These are phyloP conservation scores for Plutomurus gul DNA, from an alignment of 1,140 invertebrate species.

Conservation along the genomic window DNA sequence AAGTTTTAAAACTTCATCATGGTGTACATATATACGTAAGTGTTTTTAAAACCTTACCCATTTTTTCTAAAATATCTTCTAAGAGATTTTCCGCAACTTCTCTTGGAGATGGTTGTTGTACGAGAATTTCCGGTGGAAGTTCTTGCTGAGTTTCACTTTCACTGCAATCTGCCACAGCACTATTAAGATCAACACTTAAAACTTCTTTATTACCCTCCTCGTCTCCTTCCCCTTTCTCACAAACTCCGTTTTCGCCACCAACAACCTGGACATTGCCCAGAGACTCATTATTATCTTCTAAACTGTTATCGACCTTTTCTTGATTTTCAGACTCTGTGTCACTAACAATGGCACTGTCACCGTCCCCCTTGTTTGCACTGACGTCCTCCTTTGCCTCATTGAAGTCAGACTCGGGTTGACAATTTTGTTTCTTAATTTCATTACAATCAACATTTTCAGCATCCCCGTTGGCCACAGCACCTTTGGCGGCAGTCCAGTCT, in stretches of 20 bases:
- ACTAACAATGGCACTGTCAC: neutral
- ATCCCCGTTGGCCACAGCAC: too few relatives aligned
- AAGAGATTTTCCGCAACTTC: conserved; percentile 44
- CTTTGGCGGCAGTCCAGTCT: too few relatives aligned
- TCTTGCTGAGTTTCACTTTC: too few relatives aligned
- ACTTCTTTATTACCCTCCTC: neutral
- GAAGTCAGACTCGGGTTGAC: neutral
- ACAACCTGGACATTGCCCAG: neutral
- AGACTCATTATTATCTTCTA: neutral
- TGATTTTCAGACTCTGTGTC: conserved; percentile 18
- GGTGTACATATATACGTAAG: too few relatives aligned
- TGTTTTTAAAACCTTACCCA: conserved; percentile 27
- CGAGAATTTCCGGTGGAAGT: neutral
- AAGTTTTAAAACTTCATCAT: too few relatives aligned
- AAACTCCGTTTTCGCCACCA: neutral
- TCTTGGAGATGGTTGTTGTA: conserved; percentile 33
- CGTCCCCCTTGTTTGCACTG: neutral
- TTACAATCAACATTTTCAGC: neutral
- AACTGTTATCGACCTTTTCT: neutral
- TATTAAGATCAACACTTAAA: neutral
- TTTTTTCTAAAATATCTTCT: conserved; percentile 42
- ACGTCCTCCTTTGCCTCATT: neutral
- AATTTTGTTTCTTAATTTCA: neutral
- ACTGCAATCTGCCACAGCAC: neutral
- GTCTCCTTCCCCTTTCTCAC: neutral